These are phyloP conservation scores for Electrona antarctica DNA, from an alignment of 2,113 vertebrate genomes.

Conservation along the genomic window DNA sequence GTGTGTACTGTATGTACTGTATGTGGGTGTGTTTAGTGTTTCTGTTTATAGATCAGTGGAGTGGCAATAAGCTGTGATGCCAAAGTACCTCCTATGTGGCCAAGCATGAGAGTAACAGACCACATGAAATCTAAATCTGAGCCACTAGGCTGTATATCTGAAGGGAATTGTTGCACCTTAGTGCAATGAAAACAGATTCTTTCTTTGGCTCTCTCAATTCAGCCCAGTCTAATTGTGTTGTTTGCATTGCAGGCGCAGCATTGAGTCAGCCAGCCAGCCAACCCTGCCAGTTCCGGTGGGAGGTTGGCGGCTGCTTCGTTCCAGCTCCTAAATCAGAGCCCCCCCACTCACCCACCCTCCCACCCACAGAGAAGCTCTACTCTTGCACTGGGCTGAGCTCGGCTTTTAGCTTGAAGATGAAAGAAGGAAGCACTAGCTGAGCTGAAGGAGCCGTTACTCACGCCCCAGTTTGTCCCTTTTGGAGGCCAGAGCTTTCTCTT, in stretches of 20 bases:
- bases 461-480: conserved; percentile 19
- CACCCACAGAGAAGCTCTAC: conserved; percentile 32
- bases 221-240: conserved; percentile 39
- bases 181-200: neutral
- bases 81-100: neutral
- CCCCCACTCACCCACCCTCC: conserved; percentile 26
- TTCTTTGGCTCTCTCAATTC: neutral
- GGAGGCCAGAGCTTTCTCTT: conserved; percentile 6
- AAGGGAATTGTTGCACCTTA: neutral
- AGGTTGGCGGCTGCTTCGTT: conserved; percentile 56
- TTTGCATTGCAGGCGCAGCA: conserved; percentile 41
- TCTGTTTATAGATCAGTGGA: neutral
- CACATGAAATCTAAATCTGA: neutral
- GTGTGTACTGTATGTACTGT: neutral
- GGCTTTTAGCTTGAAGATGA: conserved; percentile 33
- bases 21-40: neutral
- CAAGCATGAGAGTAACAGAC: neutral
- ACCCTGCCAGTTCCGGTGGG: conserved; percentile 59
- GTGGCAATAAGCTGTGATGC: neutral
- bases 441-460: conserved; percentile 24
- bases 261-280: conserved; percentile 40
- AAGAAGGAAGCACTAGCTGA: conserved; percentile 13
- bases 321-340: conserved; percentile 64
- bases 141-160: neutral
- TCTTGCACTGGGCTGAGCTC: conserved; percentile 34